Percentiles rank a stretch among this genome's conserved stretches.
These are phyloP conservation scores for Phoxinus phoxinus DNA, from an alignment of 2,113 vertebrate genomes.

Conservation along the genomic window DNA sequence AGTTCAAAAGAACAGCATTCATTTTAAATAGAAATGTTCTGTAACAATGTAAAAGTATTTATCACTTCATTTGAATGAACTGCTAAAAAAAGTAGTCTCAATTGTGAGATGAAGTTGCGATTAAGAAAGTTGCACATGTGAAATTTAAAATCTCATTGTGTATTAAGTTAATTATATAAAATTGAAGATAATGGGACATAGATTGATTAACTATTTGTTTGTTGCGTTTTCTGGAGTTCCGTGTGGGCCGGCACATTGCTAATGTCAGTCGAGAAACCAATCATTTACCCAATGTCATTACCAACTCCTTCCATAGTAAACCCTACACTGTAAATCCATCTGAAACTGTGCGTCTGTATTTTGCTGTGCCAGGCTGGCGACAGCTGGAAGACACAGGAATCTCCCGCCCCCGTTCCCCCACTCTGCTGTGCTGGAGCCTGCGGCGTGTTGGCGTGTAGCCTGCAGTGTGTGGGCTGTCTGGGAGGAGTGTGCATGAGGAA, in stretches of 20 bases:
- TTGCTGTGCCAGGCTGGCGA: slow-evolving; percentile 74
- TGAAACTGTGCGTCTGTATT: slow-evolving; percentile 40
- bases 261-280: background rate
- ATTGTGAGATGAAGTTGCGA: background rate
- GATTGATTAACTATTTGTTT: background rate
- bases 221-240: background rate
- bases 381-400: slow-evolving; percentile 77
- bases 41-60: no score
- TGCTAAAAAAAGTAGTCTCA: background rate
- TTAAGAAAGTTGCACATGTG: background rate
- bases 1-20: background rate
- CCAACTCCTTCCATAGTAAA: slow-evolving; percentile 6
- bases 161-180: background rate
- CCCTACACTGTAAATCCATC: slow-evolving; percentile 17
- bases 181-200: background rate
- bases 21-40: background rate
- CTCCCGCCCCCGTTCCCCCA: slow-evolving; percentile 75
- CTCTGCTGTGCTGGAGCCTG: slow-evolving; percentile 71
- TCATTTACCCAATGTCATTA: background rate
- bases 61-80: background rate
- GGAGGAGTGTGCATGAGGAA: slow-evolving; percentile 57
- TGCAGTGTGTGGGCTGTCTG: slow-evolving; percentile 73
- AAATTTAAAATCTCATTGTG: background rate
- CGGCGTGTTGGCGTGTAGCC: slow-evolving; percentile 72
- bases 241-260: background rate